Conservation (phyloP, 2,888 invertebrate species). For the Eustalomyia histrio region DNA sequence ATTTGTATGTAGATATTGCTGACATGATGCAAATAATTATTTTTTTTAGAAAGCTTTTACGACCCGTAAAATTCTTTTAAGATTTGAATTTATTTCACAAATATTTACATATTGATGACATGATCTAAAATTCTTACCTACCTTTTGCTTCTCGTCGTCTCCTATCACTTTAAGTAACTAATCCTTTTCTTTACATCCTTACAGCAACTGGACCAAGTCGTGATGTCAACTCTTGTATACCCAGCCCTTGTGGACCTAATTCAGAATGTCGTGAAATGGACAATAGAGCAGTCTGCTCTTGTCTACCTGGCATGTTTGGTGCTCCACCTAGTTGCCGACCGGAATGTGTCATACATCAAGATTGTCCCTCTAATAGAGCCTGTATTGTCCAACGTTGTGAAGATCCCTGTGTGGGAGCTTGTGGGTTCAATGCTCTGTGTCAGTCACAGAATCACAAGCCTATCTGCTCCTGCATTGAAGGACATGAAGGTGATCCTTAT, state of each 20-base stretch:
- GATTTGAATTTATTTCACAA: too few species aligned
- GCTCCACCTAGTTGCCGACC: slow-evolving; percentile 89
- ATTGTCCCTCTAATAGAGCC: slow-evolving; percentile 86
- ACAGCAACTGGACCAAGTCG: slow-evolving; percentile 79
- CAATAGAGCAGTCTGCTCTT: slow-evolving; percentile 87
- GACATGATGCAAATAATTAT: too few species aligned
- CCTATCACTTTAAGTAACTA: too few species aligned
- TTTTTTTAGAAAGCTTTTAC: too few species aligned
- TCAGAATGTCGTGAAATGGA: slow-evolving; percentile 86
- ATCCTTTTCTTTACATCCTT: slow-evolving; percentile 26
- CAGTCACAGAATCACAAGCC: slow-evolving; percentile 86
- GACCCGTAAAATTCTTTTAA: too few species aligned
- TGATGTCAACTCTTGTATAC: slow-evolving; percentile 83
- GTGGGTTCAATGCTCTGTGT: slow-evolving; percentile 87
- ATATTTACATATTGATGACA: neutral
- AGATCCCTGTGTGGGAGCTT: slow-evolving; percentile 88
- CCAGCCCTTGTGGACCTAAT: slow-evolving; percentile 89
- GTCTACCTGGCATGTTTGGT: slow-evolving; percentile 86
- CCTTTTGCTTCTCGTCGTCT: too few species aligned
- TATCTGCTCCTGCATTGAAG: slow-evolving; percentile 85
- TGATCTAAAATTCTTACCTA: too few species aligned
- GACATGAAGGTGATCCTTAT: slow-evolving; percentile 89
- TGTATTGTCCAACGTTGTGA: slow-evolving; percentile 87
- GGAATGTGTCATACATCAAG: slow-evolving; percentile 86
- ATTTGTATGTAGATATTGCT: too few species aligned